phyloP scores from a whole-genome alignment of 2,113 vertebrate genomes.

The Campylomormyrus tamandua region DNA sequence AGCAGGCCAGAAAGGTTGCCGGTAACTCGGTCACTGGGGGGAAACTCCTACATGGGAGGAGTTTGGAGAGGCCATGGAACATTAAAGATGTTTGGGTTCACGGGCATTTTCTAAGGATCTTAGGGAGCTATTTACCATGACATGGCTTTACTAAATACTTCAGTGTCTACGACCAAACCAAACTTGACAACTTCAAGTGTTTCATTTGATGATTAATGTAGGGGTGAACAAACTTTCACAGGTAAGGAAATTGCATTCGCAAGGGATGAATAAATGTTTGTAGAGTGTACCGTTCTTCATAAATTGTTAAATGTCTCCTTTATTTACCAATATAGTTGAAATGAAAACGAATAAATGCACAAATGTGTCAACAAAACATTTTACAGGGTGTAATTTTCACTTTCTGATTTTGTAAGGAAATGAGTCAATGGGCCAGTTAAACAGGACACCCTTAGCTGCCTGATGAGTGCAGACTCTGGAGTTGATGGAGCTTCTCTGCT shows the following conservation, averaged over 20 bases:
- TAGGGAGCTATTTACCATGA: background rate
- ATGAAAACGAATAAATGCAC: background rate
- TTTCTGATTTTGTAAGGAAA: background rate
- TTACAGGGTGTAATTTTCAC: background rate
- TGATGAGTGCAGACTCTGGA: background rate
- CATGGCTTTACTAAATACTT: background rate
- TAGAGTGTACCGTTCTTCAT: background rate
- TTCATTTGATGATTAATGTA: background rate
- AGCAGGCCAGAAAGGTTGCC: background rate
- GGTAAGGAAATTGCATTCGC: background rate
- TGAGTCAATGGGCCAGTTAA: background rate
- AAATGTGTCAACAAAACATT: background rate
- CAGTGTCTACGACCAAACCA: background rate
- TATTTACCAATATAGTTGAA: background rate
- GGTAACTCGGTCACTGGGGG: background rate
- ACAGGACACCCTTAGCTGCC: slow-evolving; percentile 28
- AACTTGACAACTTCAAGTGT: background rate
- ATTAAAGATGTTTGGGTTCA: background rate
- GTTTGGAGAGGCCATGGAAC: background rate
- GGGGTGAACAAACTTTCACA: background rate
- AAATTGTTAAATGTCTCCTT: background rate
- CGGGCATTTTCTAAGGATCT: background rate
- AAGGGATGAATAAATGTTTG: background rate
- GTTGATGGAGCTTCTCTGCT: background rate
- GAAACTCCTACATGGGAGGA: background rate